Evolutionary conservation across 2,888 invertebrate species (phyloP).

Genomic region (Aspidiotus rigidus): DNA sequence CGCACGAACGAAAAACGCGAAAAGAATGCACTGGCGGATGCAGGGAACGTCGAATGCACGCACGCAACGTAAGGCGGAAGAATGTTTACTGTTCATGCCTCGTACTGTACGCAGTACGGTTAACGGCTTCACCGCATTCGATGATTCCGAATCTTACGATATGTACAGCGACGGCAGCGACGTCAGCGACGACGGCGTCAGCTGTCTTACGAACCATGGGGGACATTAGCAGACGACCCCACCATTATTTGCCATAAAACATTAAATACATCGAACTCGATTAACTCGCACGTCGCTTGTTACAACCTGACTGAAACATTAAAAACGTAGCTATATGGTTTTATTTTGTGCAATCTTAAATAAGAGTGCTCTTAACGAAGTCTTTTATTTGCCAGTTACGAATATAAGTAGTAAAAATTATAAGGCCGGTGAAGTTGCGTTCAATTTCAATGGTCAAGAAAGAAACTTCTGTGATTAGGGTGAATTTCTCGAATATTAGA

Average conservation of each 20-base stretch:
- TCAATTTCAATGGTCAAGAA: too few species aligned
- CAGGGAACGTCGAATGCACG: background rate
- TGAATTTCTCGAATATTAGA: too few species aligned
- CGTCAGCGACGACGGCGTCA: background rate
- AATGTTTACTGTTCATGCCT: background rate
- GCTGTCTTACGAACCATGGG: slow-evolving; percentile 1
- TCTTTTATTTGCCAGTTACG: too few species aligned
- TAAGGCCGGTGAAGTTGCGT: too few species aligned
- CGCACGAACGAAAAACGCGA: background rate
- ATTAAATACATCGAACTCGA: slow-evolving; percentile 4
- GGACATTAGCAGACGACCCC: background rate
- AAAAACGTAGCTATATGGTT: too few species aligned
- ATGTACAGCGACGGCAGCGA: too few species aligned
- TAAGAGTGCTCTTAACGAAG: too few species aligned
- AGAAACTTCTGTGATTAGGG: too few species aligned
- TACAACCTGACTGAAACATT: background rate
- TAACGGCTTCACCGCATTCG: background rate
- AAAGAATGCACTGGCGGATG: background rate
- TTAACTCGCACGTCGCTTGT: background rate
- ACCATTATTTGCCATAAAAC: background rate
- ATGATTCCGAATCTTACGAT: background rate
- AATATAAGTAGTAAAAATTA: too few species aligned
- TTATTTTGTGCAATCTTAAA: too few species aligned
- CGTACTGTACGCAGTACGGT: background rate
- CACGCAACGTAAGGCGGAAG: background rate